Conservation (phyloP, 1,140 invertebrate genomes). For the Portunus trituberculatus region DNA sequence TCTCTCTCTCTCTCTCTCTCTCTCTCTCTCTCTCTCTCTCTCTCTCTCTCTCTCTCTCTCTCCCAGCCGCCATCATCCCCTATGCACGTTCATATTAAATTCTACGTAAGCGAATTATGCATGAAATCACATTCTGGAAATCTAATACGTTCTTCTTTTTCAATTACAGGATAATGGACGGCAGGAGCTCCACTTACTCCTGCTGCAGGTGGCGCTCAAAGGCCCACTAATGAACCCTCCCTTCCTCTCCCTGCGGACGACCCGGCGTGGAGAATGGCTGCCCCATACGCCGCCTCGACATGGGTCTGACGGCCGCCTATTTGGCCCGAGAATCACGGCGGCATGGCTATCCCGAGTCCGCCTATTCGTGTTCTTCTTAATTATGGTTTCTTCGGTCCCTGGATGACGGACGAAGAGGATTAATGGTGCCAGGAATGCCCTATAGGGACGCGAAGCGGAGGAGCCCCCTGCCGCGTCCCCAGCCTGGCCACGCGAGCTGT, state of each 20-base stretch:
- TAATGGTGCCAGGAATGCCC: too few species aligned
- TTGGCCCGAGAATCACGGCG: too few species aligned
- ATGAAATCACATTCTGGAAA: not conserved
- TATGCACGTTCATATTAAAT: not conserved
- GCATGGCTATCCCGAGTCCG: too few species aligned
- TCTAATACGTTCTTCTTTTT: constrained; percentile 12
- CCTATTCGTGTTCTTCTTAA: too few species aligned
- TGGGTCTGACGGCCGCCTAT: too few species aligned
- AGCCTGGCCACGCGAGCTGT: too few species aligned
- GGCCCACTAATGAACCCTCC: not conserved
- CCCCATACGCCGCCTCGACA: too few species aligned
- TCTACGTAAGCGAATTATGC: not conserved
- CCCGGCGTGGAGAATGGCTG: too few species aligned
- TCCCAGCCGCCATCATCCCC: not conserved
- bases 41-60: constrained; percentile 20
- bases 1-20: constrained; percentile 20
- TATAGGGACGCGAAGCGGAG: too few species aligned
- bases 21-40: constrained; percentile 20
- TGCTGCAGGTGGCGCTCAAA: not conserved
- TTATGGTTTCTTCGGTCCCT: too few species aligned
- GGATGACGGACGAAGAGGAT: too few species aligned
- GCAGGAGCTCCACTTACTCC: not conserved
- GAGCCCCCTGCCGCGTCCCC: too few species aligned
- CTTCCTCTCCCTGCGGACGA: not conserved
- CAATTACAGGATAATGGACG: not conserved